These are phyloP conservation scores for Drosophila anomalipes DNA, from an alignment of 2,888 invertebrate species.

Conservation along the genomic window DNA sequence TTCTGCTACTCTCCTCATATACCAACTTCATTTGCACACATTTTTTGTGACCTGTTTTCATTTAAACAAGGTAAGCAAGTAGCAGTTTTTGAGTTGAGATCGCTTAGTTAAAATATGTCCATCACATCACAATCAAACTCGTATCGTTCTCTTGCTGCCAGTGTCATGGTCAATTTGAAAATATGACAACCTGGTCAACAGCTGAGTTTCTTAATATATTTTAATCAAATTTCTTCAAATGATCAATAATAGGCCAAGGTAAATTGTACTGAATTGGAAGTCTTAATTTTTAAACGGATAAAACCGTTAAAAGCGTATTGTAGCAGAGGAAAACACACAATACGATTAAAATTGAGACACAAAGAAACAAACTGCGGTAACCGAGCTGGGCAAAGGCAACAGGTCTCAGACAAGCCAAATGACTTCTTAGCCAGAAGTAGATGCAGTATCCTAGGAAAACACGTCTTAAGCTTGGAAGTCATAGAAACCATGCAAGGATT, in stretches of 20 bases:
- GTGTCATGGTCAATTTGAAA: not conserved
- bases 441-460: not conserved
- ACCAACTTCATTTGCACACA: not conserved
- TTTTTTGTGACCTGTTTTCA: not conserved
- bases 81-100: not conserved
- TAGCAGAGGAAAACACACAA: not conserved
- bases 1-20: not conserved
- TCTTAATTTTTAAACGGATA: not conserved
- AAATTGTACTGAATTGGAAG: not conserved
- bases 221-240: not conserved
- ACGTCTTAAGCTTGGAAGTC: not conserved
- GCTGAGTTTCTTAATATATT: not conserved
- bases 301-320: not conserved
- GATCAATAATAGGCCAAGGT: not conserved
- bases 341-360: not conserved
- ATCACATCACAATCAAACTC: not conserved
- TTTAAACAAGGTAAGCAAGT: not conserved
- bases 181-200: not conserved
- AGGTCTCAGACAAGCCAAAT: not conserved
- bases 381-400: not conserved
- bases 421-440: not conserved
- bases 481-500: not conserved
- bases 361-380: not conserved
- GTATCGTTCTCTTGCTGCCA: not conserved
- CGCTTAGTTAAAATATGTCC: fast-evolving